These are phyloP conservation scores for Plecotus auritus DNA, from an alignment of 2,113 vertebrate genomes.

Conservation along the genomic window DNA sequence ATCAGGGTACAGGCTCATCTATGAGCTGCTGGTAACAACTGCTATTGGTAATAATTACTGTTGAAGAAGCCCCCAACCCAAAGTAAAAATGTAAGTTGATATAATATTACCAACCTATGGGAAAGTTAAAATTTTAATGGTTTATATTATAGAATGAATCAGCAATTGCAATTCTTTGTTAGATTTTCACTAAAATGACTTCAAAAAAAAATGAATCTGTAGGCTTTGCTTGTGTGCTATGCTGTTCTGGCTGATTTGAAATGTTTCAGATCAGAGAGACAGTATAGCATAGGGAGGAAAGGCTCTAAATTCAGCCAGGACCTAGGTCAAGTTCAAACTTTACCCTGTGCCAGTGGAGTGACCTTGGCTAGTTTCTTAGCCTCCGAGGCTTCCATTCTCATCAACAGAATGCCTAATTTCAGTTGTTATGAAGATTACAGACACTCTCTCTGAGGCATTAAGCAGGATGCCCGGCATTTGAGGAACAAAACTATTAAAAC, in stretches of 20 bases:
- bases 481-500: neutral
- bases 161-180: neutral
- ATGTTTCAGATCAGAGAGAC: neutral
- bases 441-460: neutral
- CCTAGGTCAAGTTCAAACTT: neutral
- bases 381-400: neutral
- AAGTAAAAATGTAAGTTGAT: neutral
- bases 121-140: slow-evolving; percentile 6
- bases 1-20: neutral
- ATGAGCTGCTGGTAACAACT: neutral
- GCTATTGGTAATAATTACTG: neutral
- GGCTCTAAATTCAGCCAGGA: neutral
- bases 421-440: neutral
- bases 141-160: slow-evolving; percentile 15
- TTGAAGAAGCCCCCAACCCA: neutral
- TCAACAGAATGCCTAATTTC: neutral
- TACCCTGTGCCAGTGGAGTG: neutral
- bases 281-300: neutral
- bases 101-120: neutral
- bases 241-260: neutral
- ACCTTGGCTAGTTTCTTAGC: neutral
- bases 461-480: neutral
- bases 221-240: neutral
- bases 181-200: slow-evolving; percentile 10
- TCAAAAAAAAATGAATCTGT: neutral